These are phyloP conservation scores for Saxidomus purpurata DNA, from an alignment of 1,140 invertebrate genomes.

Conservation along the genomic window DNA sequence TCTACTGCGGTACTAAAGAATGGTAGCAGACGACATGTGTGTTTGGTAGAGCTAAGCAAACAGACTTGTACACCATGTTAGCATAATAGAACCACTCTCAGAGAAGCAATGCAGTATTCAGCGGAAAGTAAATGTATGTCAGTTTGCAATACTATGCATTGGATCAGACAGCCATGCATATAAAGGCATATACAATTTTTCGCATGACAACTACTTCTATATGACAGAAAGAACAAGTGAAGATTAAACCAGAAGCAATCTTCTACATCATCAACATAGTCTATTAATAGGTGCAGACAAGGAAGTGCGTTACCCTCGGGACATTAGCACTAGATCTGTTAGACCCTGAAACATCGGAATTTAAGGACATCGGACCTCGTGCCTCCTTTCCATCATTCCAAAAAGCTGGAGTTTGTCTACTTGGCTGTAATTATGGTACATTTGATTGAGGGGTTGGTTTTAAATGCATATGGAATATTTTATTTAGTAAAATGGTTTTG, in stretches of 20 bases:
- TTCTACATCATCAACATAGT: neutral
- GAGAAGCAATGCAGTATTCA: no score
- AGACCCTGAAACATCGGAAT: slow-evolving; percentile 29
- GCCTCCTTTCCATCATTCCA: slow-evolving; percentile 59
- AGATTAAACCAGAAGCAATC: neutral
- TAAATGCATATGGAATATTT: neutral
- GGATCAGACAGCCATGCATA: no score
- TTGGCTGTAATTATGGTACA: slow-evolving; percentile 21
- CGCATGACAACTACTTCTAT: neutral
- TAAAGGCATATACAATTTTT: neutral
- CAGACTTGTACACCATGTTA: no score
- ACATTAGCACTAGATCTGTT: slow-evolving; percentile 6
- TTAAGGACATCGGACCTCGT: slow-evolving; percentile 41
- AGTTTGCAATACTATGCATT: no score
- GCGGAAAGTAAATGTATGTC: no score
- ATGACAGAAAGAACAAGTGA: no score
- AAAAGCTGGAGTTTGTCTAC: slow-evolving; percentile 54
- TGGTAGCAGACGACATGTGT: no score
- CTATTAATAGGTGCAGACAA: neutral
- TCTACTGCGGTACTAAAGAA: no score
- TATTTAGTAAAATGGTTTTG: no score
- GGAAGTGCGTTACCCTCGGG: slow-evolving; percentile 49
- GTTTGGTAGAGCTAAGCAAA: no score
- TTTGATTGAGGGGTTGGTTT: neutral
- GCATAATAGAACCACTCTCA: no score